Conservation (phyloP, 2,888 invertebrate genomes). For the Scaptomyza tumidula region DNA sequence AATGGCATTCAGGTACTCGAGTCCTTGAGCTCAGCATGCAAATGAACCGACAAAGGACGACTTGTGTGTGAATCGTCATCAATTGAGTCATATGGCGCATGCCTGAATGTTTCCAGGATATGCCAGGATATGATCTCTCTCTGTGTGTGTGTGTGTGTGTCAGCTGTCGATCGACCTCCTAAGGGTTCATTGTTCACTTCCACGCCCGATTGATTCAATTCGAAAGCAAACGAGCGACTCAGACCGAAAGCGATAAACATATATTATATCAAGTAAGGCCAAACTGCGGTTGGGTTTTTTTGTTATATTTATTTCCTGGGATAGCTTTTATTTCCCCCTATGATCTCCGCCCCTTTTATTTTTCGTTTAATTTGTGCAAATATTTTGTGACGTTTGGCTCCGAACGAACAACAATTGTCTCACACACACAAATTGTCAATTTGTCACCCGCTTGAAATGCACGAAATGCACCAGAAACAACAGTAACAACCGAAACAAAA, state of each 20-base stretch:
- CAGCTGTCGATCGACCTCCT: conserved; percentile 54
- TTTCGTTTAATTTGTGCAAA: conserved; percentile 38
- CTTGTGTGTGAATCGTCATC: conserved; percentile 5
- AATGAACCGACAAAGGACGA: conserved; percentile 47
- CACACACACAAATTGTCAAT: conserved; percentile 56
- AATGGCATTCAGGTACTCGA: conserved; percentile 49
- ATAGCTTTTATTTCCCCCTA: conserved; percentile 17
- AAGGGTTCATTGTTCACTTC: conserved; percentile 17
- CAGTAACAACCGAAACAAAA: not conserved
- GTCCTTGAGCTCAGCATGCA: conserved; percentile 51
- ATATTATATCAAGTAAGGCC: conserved; percentile 35
- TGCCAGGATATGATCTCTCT: conserved; percentile 16
- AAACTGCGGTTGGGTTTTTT: conserved; percentile 16
- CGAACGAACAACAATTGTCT: conserved; percentile 27
- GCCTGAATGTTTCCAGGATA: conserved; percentile 31
- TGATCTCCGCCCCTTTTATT: conserved; percentile 12
- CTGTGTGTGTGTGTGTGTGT: conserved; percentile 7
- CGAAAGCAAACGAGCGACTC: not conserved
- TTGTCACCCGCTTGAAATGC: conserved; percentile 61
- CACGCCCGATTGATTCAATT: conserved; percentile 56
- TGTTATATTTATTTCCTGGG: not conserved
- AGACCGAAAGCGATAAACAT: no score
- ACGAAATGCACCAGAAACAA: conserved; percentile 16
- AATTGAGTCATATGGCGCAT: conserved; percentile 64
- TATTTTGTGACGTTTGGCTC: conserved; percentile 35